Evolutionary conservation across 2,113 vertebrate species (phyloP), one percentile per base, ranked within the genome.

Genomic region (Melanotaenia duboulayi): DNA sequence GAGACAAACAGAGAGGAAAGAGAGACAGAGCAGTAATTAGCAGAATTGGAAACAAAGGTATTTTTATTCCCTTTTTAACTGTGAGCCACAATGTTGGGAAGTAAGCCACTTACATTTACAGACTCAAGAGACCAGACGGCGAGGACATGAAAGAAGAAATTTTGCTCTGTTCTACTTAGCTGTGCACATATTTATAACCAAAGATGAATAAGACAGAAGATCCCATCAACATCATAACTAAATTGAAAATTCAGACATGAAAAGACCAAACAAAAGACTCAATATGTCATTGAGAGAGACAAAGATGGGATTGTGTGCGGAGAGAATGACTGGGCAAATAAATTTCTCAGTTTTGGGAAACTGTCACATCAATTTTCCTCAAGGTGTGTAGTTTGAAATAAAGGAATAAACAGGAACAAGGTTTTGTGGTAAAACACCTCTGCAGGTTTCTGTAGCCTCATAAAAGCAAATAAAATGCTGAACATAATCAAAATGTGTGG

Each of bases 31-130:
- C 28, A 42, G 62, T 75, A 74, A 87, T 87, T 87, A 88, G 86
- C 66, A 71, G 52, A 73, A 63, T 76, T 72, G 76, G 44, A 85
- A 81, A 80, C 64, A 74, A 81, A 87, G 74, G 64, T 88, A 86
- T 83, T 88, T 90, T 82, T 80, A 81, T 89, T 81, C 76, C 51
- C 20, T n/a, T 60, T 78, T 68, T 68, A 74, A 89, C 78, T 85
- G 66, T 54, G 63, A 81, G 62, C 32, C 69, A 39, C 49, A 40
- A 20, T 74, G 62, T 59, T 77, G 64, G 65, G 64, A 83, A 72
- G 55, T 24, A 70, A 80, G 82, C 50, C 69, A 74, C 63, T 74
- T 64, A 76, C 63, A 84, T 91, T 79, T 78, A 83, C 28, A 69
- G 59, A 67, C 59, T 74, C 46, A 19, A 63, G 74, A 67, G 65